A percentile compares a stretch with the other conserved stretches of the same genome.
Conservation (phyloP, 1,140 invertebrate species). For the Leptoteleia sp. region DNA sequence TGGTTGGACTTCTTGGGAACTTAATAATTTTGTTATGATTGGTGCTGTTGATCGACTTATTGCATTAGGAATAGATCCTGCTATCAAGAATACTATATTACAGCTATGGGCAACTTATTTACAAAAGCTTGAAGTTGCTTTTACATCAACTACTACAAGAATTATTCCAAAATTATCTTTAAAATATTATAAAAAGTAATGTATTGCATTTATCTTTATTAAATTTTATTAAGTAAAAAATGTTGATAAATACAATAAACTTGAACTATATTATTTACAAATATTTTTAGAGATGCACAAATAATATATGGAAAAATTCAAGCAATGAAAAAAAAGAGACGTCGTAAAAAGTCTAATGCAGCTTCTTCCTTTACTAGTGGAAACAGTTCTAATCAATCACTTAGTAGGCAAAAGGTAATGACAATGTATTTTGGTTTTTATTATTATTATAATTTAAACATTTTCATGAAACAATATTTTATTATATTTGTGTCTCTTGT, state of each 20-base stretch:
- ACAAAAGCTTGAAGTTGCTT: conserved; percentile 83
- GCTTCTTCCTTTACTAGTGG: conserved; percentile 21
- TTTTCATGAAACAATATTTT: too few species aligned
- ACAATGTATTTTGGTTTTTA: not conserved
- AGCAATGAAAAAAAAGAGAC: conserved; percentile 57
- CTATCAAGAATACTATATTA: conserved; percentile 83
- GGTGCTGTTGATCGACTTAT: conserved; percentile 84
- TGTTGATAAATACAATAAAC: too few species aligned
- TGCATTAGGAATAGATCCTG: conserved; percentile 81
- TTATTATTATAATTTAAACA: not conserved
- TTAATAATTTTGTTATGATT: conserved; percentile 84
- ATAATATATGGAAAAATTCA: conserved; percentile 80
- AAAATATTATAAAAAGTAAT: conserved; percentile 79
- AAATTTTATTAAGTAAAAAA: too few species aligned
- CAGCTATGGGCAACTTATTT: conserved; percentile 86
- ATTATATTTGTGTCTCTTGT: too few species aligned
- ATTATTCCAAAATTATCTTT: conserved; percentile 82
- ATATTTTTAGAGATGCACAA: conserved; percentile 79
- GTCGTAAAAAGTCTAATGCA: conserved; percentile 6
- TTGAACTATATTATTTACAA: too few species aligned
- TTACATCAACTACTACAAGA: conserved; percentile 79
- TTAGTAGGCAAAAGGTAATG: conserved; percentile 71
- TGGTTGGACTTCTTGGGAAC: conserved; percentile 85
- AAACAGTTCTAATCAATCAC: conserved; percentile 63
- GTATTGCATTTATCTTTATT: not conserved